phyloP scores from a whole-genome alignment of 2,888 invertebrate genomes.

The Litoditis marina region DNA sequence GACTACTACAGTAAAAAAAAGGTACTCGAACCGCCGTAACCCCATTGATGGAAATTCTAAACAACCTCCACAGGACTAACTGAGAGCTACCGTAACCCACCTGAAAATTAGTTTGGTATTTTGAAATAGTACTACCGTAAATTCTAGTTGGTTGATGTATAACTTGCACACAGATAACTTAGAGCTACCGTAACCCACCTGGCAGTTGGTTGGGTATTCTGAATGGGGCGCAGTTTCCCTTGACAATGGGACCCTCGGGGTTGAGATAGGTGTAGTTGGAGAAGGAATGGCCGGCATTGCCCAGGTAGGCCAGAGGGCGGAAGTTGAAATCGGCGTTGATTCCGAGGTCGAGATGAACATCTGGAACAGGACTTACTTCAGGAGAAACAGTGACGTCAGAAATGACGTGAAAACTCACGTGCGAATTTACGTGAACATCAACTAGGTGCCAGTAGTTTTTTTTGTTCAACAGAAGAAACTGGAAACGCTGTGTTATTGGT shows the following conservation, averaged over 20 bases:
- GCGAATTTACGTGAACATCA: no score
- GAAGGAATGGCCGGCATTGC: conserved; percentile 8
- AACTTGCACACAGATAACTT: no score
- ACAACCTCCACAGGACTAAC: no score
- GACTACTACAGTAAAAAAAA: no score
- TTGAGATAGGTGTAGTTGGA: neutral
- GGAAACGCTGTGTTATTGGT: neutral
- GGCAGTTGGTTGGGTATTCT: conserved; percentile 26
- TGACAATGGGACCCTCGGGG: neutral
- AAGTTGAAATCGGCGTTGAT: conserved; percentile 21
- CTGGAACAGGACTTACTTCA: conserved; percentile 20
- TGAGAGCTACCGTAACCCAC: no score
- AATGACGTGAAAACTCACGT: no score
- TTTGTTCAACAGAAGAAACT: neutral
- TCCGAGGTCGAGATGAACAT: conserved; percentile 42
- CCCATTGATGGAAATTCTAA: no score
- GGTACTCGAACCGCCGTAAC: no score
- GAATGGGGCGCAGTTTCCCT: conserved; percentile 27
- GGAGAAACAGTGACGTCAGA: neutral
- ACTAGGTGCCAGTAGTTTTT: no score
- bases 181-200: conserved; percentile 14
- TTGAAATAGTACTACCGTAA: no score
- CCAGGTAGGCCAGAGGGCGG: conserved; percentile 25
- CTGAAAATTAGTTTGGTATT: neutral
- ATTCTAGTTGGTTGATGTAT: no score